Percentiles rank a stretch among this genome's conserved stretches.
These are phyloP conservation scores for Rhagonycha lutea DNA, from an alignment of 2,888 invertebrate genomes.

Conservation along the genomic window DNA sequence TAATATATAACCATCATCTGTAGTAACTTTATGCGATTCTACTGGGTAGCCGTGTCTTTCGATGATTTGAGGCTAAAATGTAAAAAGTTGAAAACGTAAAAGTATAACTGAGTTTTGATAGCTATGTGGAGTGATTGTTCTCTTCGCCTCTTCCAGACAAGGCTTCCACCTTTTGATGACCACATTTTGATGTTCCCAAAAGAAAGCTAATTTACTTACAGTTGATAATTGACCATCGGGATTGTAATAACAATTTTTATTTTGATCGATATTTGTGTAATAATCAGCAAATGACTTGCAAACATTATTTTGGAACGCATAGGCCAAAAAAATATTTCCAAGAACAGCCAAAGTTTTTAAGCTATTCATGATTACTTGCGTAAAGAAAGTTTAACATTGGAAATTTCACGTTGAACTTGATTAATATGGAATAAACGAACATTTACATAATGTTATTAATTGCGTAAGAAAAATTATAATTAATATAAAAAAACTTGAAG, in stretches of 20 bases:
- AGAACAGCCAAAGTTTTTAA: background rate
- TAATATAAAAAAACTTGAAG: no score
- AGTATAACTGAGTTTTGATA: background rate
- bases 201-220: constrained; percentile 30
- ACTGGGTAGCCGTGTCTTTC: constrained; percentile 42
- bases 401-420: background rate
- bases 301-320: constrained; percentile 31
- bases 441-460: no score
- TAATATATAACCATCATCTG: constrained; percentile 45
- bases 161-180: background rate
- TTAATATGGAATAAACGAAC: background rate
- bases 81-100: background rate
- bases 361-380: background rate
- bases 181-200: background rate
- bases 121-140: no score
- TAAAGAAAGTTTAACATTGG: background rate
- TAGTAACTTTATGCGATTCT: constrained; percentile 45
- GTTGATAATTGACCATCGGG: constrained; percentile 32
- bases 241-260: constrained; percentile 38
- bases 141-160: background rate
- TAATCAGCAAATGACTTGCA: constrained; percentile 36
- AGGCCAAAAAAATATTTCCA: background rate
- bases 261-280: constrained; percentile 19
- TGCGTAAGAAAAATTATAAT: no score
- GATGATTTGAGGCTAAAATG: constrained; percentile 47